Evolutionary conservation across 1,140 invertebrate genomes (phyloP), one percentile per base, ranked within the genome.

Genomic region (Capitella teleta): DNA sequence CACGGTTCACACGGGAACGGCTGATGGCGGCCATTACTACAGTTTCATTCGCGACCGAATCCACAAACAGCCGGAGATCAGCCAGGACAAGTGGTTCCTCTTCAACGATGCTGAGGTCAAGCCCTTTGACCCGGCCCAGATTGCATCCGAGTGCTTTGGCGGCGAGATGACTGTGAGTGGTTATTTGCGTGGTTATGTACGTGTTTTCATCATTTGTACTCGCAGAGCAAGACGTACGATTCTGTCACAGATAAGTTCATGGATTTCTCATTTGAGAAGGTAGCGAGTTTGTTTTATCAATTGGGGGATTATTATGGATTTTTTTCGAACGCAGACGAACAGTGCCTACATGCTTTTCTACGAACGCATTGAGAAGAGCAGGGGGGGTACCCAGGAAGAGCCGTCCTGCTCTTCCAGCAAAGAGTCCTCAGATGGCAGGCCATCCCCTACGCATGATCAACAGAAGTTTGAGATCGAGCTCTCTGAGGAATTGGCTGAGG

Each of bases 321-420:
- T 34, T 34, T 34, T 34, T 34, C 32, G 10, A 34, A 16, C 32
- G 32, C 54, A 74, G 74, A 94, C 90, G 0, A 95, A 96, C 66
- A 92, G 87, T 64, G 92, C 92, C 1, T 96, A 96, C 62, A 96
- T 96, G 92, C 67, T 96, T 40, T 95, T 96, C 66, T 96, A 96
- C 67, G 88, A 95, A 68, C 79, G 85, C 54, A 80, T 76, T 48
- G 30, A 44, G 47, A 51, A 23, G 56, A 44, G 38, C 54, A 56
- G 19, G 50, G 52, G 32, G 47, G 43, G 28, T 37, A 34, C 21
- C 52, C 51, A 2, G 54, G 49, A 50, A 28, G 49, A 2, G 54
- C 26, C 28, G 44, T 34, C 52, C 18, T 30, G 24, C 40, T 47
- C 24, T 60, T n/a, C 45, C 26, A 30, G 48, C 23, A 19, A 47